Evolutionary conservation across 2,888 invertebrate genomes (phyloP), one percentile per base, ranked within the genome.

Genomic region (Ormyrus labotus): DNA sequence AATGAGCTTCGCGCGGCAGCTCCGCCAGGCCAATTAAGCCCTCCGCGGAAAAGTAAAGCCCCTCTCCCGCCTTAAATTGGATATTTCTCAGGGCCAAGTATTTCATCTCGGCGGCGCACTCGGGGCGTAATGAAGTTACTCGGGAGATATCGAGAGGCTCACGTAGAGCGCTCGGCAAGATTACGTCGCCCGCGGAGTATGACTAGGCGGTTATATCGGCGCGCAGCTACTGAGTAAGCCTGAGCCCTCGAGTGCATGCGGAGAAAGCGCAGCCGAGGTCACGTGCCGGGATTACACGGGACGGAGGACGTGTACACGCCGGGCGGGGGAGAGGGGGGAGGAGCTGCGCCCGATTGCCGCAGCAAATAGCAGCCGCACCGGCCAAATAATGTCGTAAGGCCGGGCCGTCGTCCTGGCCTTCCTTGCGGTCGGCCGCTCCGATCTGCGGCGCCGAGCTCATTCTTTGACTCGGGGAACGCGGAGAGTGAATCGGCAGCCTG

Each of bases 311-410:
- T 55, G 55, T 45, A 55, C 9, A 47, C 47, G 55, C 34, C 55
- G 5, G 8, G 68, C 5, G 6, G 55, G 19, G 19, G 19, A 2
- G 19, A 13, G 65, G 82, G 83, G 84, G 51, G 13, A 10, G 10
- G 34, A n/a, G 8, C n/a, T 34, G 19, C 55, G 51, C 84, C 83
- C 85, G 85, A 87, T 87, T 86, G 87, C 85, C 86, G 34, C 84
- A 85, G 85, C 86, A 87, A 87, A 87, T 87, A 85, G 86, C 85
- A 86, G 7, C 87, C 83, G 34, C 84, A 81, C 84, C 85, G 83
- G 85, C 86, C 86, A 85, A 86, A 87, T 86, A 87, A 86, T 82
- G 63, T 64, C 72, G 73, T 45, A 58, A 34, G 48, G 34, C 11
- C 48, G 55, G 34, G 34, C 34, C 34, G 34, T 34, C 34, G 34